phyloP scores from a whole-genome alignment of 1,140 invertebrate genomes.

The Tetraneura akinire region DNA sequence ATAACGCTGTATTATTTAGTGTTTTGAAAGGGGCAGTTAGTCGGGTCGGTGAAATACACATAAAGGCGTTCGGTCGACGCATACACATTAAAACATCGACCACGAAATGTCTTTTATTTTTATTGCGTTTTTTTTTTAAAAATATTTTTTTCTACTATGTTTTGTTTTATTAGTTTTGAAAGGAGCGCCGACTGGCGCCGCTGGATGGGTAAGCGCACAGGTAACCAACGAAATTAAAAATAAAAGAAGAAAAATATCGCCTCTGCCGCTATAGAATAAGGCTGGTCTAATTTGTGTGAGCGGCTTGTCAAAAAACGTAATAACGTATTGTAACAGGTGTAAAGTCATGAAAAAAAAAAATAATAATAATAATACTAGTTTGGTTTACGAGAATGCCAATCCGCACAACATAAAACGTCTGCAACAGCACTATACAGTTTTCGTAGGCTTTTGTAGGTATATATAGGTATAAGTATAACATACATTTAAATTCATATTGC shows the following conservation, averaged over 20 bases:
- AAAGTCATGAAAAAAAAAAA: constrained; percentile 45
- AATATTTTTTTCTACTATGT: constrained; percentile 26
- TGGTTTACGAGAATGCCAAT: constrained; percentile 25
- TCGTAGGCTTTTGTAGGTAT: too few species aligned
- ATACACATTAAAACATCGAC: constrained; percentile 15
- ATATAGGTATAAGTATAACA: background rate
- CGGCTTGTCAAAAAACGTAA: constrained; percentile 50
- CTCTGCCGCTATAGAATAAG: constrained; percentile 36
- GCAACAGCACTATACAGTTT: background rate
- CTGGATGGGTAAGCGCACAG: constrained; percentile 37
- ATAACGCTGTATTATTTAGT: constrained; percentile 39
- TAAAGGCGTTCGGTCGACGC: constrained; percentile 48
- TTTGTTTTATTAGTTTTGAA: constrained; percentile 48
- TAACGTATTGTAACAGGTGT: constrained; percentile 50
- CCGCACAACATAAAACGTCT: constrained; percentile 26
- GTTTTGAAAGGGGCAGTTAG: constrained; percentile 50
- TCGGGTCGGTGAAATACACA: constrained; percentile 42
- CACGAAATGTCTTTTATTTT: constrained; percentile 51
- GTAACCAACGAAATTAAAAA: constrained; percentile 50
- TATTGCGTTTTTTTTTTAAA: constrained; percentile 36
- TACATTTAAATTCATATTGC: constrained; percentile 30
- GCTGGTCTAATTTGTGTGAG: constrained; percentile 49
- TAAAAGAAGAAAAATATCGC: constrained; percentile 20
- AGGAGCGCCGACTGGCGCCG: constrained; percentile 51
- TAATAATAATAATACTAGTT: background rate